phyloP scores from a whole-genome alignment of 2,797 vertebrate species.

The Tolypeutes matacus region DNA sequence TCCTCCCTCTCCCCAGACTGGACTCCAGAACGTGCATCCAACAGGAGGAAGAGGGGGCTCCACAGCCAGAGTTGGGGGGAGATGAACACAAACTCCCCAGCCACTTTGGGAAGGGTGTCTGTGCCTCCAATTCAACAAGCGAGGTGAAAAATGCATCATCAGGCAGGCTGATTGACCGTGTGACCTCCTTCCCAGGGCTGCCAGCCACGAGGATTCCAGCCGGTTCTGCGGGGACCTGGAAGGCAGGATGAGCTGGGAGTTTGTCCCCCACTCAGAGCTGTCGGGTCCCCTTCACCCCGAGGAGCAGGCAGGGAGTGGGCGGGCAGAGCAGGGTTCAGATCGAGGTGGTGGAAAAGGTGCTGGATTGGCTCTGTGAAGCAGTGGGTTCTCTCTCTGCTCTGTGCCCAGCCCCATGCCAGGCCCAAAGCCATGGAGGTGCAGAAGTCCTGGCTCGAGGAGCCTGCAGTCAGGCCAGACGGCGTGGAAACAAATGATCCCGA shows the following conservation, averaged over 20 bases:
- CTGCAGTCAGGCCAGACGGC: not conserved
- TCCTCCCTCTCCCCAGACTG: not conserved
- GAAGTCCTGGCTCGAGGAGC: not conserved
- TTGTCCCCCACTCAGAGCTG: not conserved
- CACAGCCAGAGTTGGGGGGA: not conserved
- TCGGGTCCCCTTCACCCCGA: not conserved
- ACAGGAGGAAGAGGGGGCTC: not conserved
- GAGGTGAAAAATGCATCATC: not conserved
- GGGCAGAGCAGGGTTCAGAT: not conserved
- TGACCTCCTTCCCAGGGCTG: not conserved
- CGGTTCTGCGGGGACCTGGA: not conserved
- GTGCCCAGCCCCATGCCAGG: not conserved
- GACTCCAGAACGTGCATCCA: not conserved
- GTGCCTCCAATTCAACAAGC: not conserved
- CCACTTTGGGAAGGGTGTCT: not conserved
- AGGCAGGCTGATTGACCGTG: not conserved
- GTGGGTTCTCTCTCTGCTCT: not conserved
- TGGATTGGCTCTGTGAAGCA: not conserved
- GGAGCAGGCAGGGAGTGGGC: not conserved
- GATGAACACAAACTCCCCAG: accelerated
- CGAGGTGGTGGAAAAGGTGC: not conserved
- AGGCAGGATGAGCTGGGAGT: not conserved
- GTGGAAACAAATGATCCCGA: not conserved
- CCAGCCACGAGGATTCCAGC: not conserved
- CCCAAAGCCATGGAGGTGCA: not conserved